Conservation (phyloP, 2,797 vertebrate genomes). For the Eulemur rubriventer region DNA sequence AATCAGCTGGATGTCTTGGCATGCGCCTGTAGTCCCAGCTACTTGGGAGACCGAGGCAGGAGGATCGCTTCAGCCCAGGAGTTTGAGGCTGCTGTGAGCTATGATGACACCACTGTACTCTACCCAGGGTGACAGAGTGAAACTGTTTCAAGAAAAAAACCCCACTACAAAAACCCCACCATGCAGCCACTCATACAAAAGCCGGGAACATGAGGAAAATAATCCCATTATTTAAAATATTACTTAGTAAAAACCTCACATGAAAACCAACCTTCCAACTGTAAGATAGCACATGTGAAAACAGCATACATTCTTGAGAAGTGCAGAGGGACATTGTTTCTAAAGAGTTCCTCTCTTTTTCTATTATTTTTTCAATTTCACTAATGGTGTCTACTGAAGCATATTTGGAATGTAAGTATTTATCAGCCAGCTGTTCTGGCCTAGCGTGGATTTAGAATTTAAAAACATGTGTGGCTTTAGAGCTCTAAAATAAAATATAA, state of each 20-base stretch:
- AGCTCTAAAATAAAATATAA: constrained; percentile 7
- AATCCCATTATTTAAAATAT: constrained; percentile 37
- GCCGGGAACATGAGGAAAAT: neutral
- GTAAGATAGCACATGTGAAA: neutral
- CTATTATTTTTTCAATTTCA: constrained; percentile 40
- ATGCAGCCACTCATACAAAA: neutral
- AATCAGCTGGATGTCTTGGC: no score
- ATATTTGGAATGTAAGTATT: constrained; percentile 73
- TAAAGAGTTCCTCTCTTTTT: constrained; percentile 18
- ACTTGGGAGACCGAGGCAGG: no score
- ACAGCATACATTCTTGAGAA: constrained; percentile 25
- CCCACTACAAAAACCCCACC: neutral
- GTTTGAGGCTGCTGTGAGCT: no score
- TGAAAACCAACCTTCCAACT: constrained; percentile 28
- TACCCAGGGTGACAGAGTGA: no score
- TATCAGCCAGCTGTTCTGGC: constrained; percentile 77
- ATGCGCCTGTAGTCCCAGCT: no score
- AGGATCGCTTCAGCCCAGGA: no score
- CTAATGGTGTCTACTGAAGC: constrained; percentile 69
- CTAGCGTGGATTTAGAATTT: constrained; percentile 49
- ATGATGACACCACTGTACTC: no score
- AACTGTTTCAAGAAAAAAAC: no score
- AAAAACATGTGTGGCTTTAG: constrained; percentile 25
- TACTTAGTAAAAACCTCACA: neutral
- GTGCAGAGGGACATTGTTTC: constrained; percentile 7